Conservation (phyloP, 2,797 vertebrate genomes). For the Pipistrellus kuhlii region DNA sequence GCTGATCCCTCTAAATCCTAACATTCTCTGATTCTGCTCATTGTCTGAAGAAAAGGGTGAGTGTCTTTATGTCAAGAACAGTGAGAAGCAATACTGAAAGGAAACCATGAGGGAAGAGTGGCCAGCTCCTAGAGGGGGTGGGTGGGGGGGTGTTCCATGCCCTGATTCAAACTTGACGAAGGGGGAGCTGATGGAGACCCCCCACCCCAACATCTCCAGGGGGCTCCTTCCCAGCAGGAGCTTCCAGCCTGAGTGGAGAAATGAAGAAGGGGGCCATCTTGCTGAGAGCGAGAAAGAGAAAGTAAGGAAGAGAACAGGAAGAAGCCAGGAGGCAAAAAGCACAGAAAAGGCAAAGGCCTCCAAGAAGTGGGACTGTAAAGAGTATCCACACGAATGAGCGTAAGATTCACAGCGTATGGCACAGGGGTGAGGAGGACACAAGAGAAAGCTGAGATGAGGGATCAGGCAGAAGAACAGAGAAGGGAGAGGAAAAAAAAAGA, state of each 20-base stretch:
- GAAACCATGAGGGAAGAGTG: neutral
- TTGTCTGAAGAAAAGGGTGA: neutral
- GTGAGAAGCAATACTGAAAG: neutral
- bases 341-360: neutral
- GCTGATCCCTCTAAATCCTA: neutral
- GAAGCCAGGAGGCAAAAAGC: neutral
- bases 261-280: neutral
- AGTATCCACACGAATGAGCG: neutral
- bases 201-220: neutral
- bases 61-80: neutral
- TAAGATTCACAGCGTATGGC: rapidly evolving
- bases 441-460: neutral
- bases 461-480: neutral
- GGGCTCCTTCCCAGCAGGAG: neutral
- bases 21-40: neutral
- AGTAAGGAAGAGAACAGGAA: neutral
- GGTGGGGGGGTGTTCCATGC: neutral
- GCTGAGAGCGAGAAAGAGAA: neutral
- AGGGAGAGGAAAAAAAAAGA: neutral
- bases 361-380: neutral
- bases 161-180: neutral
- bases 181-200: neutral
- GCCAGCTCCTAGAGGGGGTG: neutral
- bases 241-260: neutral
- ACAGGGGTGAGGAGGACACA: no score